Conservation (phyloP, 2,888 invertebrate genomes). For the Mythimna pallens region DNA sequence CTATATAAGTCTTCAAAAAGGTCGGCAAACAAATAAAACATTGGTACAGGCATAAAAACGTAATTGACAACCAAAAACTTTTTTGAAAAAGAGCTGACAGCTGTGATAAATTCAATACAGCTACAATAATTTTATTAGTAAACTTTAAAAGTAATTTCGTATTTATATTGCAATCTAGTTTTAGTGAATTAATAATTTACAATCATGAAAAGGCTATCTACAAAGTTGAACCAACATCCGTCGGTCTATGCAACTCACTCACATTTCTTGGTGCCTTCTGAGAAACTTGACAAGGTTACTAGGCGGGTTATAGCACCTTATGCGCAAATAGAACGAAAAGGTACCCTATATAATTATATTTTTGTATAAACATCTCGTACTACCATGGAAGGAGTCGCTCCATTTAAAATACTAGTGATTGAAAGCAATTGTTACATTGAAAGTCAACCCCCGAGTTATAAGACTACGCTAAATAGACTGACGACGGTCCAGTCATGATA, state of each 20-base stretch:
- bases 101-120: constrained; percentile 15
- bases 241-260: constrained; percentile 70
- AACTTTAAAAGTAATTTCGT: constrained; percentile 16
- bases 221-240: constrained; percentile 2
- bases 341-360: constrained; percentile 38
- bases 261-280: constrained; percentile 84
- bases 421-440: too few relatives aligned
- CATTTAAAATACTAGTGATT: too few relatives aligned
- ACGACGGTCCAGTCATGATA: too few relatives aligned
- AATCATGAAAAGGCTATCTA: constrained; percentile 76
- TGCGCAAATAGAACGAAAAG: constrained; percentile 86
- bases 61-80: neutral
- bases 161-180: constrained; percentile 24
- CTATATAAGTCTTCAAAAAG: neutral
- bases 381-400: neutral
- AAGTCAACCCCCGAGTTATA: too few relatives aligned
- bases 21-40: neutral
- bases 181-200: constrained; percentile 17
- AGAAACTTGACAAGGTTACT: constrained; percentile 88
- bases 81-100: constrained; percentile 52
- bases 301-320: constrained; percentile 91
- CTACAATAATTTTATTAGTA: constrained; percentile 29
- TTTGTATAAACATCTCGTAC: neutral
- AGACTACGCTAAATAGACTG: too few relatives aligned
- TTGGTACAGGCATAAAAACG: neutral